These are phyloP conservation scores for Planococcus citri DNA, from an alignment of 1,140 invertebrate species.

Conservation along the genomic window DNA sequence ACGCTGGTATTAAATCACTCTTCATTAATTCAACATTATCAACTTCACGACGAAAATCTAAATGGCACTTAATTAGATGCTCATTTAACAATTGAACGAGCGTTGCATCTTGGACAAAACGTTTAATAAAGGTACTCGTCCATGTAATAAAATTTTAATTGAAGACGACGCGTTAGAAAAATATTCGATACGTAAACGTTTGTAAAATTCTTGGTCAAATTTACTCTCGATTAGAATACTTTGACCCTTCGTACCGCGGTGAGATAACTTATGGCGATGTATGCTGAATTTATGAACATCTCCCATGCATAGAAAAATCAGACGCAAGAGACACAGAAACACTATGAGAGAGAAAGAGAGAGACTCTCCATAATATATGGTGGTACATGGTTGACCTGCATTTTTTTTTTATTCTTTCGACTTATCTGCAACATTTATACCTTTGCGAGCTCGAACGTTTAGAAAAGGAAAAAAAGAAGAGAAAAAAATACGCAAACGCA, in stretches of 20 bases:
- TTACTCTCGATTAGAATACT: no score
- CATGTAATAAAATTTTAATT: slow-evolving; percentile 9
- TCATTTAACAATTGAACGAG: background rate
- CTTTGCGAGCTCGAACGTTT: background rate
- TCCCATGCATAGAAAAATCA: no score
- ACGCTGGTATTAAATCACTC: background rate
- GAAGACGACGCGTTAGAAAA: background rate
- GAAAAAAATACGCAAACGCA: background rate
- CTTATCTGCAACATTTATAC: background rate
- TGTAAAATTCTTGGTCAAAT: no score
- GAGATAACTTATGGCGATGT: no score
- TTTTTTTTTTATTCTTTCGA: no score
- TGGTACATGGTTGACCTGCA: no score
- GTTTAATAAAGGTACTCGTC: slow-evolving; percentile 6
- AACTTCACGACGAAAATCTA: background rate
- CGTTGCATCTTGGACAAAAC: background rate
- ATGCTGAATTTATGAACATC: no score
- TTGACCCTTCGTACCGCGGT: no score
- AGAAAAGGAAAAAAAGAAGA: background rate
- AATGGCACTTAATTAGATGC: slow-evolving; percentile 3
- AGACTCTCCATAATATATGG: no score
- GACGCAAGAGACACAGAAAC: no score
- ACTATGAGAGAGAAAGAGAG: no score
- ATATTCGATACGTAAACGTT: background rate
- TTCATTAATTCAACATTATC: background rate